A percentile compares a stretch with the other conserved stretches of the same genome.
phyloP scores from a whole-genome alignment of 2,113 vertebrate species.

The Eulacestoma nigropectus region DNA sequence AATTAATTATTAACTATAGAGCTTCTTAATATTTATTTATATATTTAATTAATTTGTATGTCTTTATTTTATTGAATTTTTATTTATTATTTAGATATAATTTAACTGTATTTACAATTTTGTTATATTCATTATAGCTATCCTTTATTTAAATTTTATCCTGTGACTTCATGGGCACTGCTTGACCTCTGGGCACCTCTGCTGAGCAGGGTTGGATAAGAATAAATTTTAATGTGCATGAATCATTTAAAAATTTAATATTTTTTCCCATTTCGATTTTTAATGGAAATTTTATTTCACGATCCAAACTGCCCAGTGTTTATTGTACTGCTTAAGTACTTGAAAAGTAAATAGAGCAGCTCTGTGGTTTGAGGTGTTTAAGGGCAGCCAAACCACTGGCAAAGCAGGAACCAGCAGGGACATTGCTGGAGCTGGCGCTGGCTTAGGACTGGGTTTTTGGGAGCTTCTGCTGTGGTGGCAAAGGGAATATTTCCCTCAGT shows the following conservation, averaged over 20 bases:
- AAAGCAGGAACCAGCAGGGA: not conserved
- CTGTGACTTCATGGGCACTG: not conserved
- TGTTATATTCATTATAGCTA: not conserved
- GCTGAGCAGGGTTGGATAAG: not conserved
- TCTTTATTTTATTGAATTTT: not conserved
- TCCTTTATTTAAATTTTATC: not conserved
- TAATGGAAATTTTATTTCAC: not conserved
- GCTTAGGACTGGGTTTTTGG: not conserved
- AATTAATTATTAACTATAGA: not conserved
- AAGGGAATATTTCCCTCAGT: not conserved
- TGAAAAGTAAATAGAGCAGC: not conserved
- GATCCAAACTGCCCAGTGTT: not conserved
- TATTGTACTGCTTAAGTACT: not conserved
- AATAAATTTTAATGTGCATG: not conserved
- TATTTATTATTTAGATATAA: not conserved
- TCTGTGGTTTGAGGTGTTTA: not conserved
- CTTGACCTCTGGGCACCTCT: not conserved
- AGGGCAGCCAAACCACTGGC: not conserved
- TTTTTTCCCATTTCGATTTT: not conserved
- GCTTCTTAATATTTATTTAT: not conserved
- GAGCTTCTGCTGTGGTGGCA: not conserved
- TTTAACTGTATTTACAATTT: not conserved
- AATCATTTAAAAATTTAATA: not conserved
- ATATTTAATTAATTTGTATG: not conserved
- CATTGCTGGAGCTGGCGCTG: not conserved